Conservation (phyloP, 2,797 vertebrate species). For the Mus spretus region DNA sequence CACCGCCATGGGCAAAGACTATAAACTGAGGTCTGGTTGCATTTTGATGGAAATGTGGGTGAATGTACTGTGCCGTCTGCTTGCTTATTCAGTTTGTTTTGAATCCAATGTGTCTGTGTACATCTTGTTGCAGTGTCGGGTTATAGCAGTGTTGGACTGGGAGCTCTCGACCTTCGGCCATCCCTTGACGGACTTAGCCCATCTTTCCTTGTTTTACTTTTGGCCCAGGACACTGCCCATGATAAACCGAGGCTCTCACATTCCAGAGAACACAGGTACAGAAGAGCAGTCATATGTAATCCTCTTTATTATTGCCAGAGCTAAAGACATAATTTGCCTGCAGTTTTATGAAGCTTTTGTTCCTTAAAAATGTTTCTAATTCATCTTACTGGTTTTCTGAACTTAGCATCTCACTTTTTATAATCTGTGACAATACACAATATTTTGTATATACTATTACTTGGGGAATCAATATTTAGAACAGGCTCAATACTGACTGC, state of each 20-base stretch:
- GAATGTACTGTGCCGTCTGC: not conserved
- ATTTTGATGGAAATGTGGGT: slow-evolving; percentile 20
- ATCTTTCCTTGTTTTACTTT: slow-evolving; percentile 90
- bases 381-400: slow-evolving; percentile 56
- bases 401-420: slow-evolving; percentile 23
- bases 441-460: slow-evolving; percentile 10
- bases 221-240: slow-evolving; percentile 86
- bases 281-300: slow-evolving; percentile 29
- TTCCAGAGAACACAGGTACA: slow-evolving; percentile 89
- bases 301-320: slow-evolving; percentile 29
- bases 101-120: slow-evolving; percentile 39
- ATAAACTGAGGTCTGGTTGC: not conserved
- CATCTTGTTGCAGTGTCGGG: slow-evolving; percentile 90
- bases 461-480: slow-evolving; percentile 22
- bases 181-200: slow-evolving; percentile 93
- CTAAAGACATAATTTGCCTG: slow-evolving; percentile 31
- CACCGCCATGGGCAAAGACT: not conserved
- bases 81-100: slow-evolving; percentile 28
- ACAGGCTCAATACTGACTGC: slow-evolving; percentile 21
- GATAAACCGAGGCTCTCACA: slow-evolving; percentile 30
- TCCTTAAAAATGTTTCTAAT: slow-evolving; percentile 46
- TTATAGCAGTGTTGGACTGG: slow-evolving; percentile 96
- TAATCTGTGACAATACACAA: slow-evolving; percentile 14
- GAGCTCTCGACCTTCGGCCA: slow-evolving; percentile 96
- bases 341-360: slow-evolving; percentile 38